phyloP scores from a whole-genome alignment of 2,113 vertebrate genomes.

The Syrmaticus mikado region DNA sequence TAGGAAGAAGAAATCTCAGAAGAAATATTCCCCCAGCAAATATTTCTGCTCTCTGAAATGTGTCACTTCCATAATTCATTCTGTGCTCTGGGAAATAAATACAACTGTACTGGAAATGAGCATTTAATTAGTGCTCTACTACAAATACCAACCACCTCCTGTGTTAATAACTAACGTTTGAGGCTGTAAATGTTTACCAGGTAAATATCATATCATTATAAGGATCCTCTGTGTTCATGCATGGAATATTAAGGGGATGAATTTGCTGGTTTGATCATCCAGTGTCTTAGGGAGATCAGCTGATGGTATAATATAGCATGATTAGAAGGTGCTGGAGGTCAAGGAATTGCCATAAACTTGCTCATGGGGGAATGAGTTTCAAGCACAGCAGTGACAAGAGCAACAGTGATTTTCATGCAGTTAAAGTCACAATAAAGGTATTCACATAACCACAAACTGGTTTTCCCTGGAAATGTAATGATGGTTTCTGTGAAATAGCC shows the following conservation, averaged over 20 bases:
- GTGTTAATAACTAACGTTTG: neutral
- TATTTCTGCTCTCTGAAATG: neutral
- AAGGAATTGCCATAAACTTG: neutral
- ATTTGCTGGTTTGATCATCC: neutral
- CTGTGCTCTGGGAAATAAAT: neutral
- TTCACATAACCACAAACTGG: neutral
- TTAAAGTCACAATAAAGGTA: neutral
- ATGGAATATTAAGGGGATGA: neutral
- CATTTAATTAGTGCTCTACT: constrained; percentile 44
- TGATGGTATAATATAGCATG: neutral
- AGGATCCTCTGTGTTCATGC: neutral
- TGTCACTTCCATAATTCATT: constrained; percentile 14
- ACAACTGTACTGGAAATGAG: constrained; percentile 10
- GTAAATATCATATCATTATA: constrained; percentile 13
- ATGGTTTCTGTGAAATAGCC: neutral
- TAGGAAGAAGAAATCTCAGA: neutral
- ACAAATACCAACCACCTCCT: neutral
- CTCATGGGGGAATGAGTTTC: neutral
- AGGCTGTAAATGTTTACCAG: constrained; percentile 14
- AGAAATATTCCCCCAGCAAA: constrained; percentile 11
- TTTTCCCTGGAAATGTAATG: neutral
- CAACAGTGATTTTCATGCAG: neutral
- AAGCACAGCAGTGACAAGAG: neutral
- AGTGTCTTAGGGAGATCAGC: neutral
- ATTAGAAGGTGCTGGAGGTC: neutral